These are phyloP conservation scores for Scolanthus callimorphus DNA, from an alignment of 92 coral and sea anemone species.

Conservation along the genomic window DNA sequence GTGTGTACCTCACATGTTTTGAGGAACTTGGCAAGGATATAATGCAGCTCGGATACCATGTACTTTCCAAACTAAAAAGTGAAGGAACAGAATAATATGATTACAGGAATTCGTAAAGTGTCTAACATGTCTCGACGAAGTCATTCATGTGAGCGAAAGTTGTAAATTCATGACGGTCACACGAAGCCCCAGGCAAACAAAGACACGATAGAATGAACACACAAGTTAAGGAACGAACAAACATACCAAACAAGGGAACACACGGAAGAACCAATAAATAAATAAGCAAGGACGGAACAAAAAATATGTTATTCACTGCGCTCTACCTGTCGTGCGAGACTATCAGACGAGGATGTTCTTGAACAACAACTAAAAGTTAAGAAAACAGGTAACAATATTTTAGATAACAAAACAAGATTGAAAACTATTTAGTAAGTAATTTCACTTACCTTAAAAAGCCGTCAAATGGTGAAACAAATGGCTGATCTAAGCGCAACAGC, in stretches of 20 bases:
- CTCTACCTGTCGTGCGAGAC: conserved; percentile 93
- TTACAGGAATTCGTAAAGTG: too few species aligned
- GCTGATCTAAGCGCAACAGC: not conserved
- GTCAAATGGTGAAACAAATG: conserved; percentile 36
- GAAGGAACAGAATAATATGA: too few species aligned
- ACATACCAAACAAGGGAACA: too few species aligned
- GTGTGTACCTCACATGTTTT: conserved; percentile 71
- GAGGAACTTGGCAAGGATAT: conserved; percentile 58
- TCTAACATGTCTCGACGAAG: too few species aligned
- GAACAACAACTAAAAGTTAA: conserved; percentile 62
- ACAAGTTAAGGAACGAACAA: too few species aligned
- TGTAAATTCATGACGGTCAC: not conserved
- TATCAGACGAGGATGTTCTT: conserved; percentile 56
- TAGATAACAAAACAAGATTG: too few species aligned
- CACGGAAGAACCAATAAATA: too few species aligned
- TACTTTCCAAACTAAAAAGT: conserved; percentile 66
- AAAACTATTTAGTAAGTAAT: too few species aligned
- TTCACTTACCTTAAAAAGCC: conserved; percentile 64
- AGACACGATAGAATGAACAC: too few species aligned
- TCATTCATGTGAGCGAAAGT: too few species aligned
- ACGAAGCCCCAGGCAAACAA: not conserved
- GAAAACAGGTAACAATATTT: not conserved
- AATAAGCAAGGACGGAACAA: too few species aligned
- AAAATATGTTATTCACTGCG: too few species aligned
- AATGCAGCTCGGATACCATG: conserved; percentile 61